These are phyloP conservation scores for Callospermophilus lateralis DNA, from an alignment of 2,113 vertebrate genomes.

Conservation along the genomic window DNA sequence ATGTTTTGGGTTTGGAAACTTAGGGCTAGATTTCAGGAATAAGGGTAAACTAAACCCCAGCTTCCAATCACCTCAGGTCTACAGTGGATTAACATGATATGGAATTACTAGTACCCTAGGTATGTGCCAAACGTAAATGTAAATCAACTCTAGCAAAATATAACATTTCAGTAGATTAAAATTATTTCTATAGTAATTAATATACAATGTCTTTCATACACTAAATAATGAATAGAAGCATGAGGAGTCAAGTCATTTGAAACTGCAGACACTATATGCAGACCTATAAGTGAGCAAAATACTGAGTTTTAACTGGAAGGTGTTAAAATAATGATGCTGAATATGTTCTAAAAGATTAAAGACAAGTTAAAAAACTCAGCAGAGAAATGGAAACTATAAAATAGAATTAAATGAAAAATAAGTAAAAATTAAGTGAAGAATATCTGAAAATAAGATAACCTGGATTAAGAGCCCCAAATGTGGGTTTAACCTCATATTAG, in stretches of 20 bases:
- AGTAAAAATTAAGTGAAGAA: too few species aligned
- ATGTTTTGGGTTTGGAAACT: neutral
- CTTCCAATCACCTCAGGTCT: neutral
- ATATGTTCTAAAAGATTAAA: neutral
- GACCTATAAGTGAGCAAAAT: neutral
- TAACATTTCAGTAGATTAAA: neutral
- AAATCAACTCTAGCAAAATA: neutral
- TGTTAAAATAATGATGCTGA: neutral
- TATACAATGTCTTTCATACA: neutral
- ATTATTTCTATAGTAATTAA: neutral
- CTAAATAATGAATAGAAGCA: neutral
- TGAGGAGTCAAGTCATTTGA: neutral
- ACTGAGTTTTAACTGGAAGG: neutral
- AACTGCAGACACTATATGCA: neutral
- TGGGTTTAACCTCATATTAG: neutral
- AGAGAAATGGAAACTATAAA: neutral
- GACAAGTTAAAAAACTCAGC: neutral
- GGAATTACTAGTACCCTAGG: neutral
- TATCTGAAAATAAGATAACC: neutral
- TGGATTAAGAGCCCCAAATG: neutral
- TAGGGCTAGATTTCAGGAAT: neutral
- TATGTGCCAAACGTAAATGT: neutral
- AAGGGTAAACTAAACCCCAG: neutral
- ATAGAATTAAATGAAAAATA: neutral
- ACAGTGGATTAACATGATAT: neutral